phyloP scores from a whole-genome alignment of 2,113 vertebrate genomes.

The Nipponia nippon region DNA sequence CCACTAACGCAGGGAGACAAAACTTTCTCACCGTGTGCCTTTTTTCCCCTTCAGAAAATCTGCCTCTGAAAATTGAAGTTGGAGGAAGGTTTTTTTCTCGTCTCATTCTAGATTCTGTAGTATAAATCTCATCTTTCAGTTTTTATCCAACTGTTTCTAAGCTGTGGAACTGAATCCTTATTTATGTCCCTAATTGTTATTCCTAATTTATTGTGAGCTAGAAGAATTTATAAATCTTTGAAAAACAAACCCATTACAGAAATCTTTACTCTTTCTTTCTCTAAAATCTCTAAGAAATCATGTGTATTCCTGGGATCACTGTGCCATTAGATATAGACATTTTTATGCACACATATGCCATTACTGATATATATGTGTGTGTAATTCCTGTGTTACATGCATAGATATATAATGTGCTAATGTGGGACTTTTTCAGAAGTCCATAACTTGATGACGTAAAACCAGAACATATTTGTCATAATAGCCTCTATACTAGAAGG shows the following conservation, averaged over 20 bases:
- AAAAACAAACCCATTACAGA: neutral
- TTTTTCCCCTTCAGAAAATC: neutral
- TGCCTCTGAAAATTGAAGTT: neutral
- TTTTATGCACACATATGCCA: neutral
- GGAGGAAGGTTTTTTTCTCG: neutral
- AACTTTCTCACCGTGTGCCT: neutral
- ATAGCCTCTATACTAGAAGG: neutral
- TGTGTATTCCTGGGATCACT: neutral
- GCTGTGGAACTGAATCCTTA: neutral
- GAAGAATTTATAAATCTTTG: neutral
- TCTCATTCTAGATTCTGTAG: neutral
- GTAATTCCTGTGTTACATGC: neutral
- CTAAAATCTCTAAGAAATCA: neutral
- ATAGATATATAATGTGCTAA: neutral
- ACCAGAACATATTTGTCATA: neutral
- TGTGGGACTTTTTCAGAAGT: neutral
- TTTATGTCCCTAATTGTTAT: neutral
- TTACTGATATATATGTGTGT: neutral
- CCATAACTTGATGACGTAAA: neutral
- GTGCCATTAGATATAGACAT: neutral
- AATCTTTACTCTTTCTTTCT: neutral
- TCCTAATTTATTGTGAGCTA: neutral
- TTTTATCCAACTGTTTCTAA: neutral
- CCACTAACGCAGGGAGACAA: neutral
- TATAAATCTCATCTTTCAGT: neutral